Evolutionary conservation across 2,797 vertebrate genomes (phyloP).

Genomic region (Anabacerthia variegaticeps): DNA sequence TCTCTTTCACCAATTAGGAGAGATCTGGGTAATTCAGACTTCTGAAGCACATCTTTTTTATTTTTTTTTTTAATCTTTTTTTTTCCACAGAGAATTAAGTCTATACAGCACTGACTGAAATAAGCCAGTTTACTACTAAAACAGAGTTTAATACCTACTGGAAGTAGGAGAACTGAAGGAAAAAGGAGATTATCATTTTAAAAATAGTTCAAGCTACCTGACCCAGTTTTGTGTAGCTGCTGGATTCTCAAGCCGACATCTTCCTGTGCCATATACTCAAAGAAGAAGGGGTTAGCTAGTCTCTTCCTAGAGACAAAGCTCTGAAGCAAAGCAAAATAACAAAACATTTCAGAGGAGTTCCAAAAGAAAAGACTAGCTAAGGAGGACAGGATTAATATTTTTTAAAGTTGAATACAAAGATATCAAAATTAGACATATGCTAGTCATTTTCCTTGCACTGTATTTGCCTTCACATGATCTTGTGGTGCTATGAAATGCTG

Average conservation of each 20-base stretch:
- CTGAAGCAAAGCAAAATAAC: background rate
- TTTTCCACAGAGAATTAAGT: constrained; percentile 22
- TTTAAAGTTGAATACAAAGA: background rate
- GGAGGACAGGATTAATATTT: background rate
- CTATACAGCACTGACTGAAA: constrained; percentile 41
- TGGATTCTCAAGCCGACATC: background rate
- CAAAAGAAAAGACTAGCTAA: background rate
- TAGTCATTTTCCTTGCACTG: background rate
- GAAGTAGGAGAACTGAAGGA: constrained; percentile 25
- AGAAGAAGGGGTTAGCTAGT: background rate
- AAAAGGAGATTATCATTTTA: constrained; percentile 1
- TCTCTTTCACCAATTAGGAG: constrained; percentile 74
- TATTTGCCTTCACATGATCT: background rate
- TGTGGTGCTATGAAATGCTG: background rate
- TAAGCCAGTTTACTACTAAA: constrained; percentile 61
- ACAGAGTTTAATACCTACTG: constrained; percentile 11
- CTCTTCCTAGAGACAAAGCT: background rate
- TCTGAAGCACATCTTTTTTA: constrained; percentile 10
- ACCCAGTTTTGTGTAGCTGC: constrained; percentile 28
- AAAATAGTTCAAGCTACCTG: constrained; percentile 49
- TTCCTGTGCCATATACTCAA: background rate
- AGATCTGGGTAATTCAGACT: constrained; percentile 69
- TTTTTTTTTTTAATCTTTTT: background rate
- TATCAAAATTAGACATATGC: background rate
- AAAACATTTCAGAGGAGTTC: background rate